Conservation (phyloP, 2,888 invertebrate genomes). For the Trichacis sp. region DNA sequence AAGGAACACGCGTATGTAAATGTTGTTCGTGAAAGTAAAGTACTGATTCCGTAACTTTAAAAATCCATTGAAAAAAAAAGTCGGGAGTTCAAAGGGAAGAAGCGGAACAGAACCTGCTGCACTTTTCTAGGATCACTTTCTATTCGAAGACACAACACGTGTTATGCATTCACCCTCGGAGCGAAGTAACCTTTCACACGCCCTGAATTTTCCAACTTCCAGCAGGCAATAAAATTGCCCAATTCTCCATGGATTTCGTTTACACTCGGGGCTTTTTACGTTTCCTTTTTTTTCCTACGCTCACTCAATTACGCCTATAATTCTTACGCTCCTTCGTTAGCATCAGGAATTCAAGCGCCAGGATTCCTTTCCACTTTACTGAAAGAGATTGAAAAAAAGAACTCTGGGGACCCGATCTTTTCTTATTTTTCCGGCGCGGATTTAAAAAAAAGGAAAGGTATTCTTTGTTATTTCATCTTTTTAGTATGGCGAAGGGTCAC, state of each 20-base stretch:
- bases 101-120: conserved; percentile 36
- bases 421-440: no score
- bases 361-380: no score
- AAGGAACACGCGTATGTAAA: background rate
- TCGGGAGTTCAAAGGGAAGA: conserved; percentile 2
- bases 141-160: conserved; percentile 50
- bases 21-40: background rate
- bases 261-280: background rate
- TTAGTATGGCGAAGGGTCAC: conserved; percentile 21
- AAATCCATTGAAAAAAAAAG: background rate
- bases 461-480: conserved; percentile 27
- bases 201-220: conserved; percentile 43
- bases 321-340: no score
- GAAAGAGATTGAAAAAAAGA: no score
- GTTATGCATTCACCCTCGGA: conserved; percentile 49
- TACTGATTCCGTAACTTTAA: background rate
- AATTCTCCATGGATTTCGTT: conserved; percentile 14
- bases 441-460: no score
- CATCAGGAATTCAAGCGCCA: no score
- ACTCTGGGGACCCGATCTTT: no score
- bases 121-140: conserved; percentile 26
- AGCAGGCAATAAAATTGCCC: background rate
- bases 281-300: no score
- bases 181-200: conserved; percentile 59
- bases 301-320: no score